Percentiles rank a stretch among this genome's conserved stretches.
phyloP scores from a whole-genome alignment of 2,888 invertebrate species.

The Leptogaster cylindrica region DNA sequence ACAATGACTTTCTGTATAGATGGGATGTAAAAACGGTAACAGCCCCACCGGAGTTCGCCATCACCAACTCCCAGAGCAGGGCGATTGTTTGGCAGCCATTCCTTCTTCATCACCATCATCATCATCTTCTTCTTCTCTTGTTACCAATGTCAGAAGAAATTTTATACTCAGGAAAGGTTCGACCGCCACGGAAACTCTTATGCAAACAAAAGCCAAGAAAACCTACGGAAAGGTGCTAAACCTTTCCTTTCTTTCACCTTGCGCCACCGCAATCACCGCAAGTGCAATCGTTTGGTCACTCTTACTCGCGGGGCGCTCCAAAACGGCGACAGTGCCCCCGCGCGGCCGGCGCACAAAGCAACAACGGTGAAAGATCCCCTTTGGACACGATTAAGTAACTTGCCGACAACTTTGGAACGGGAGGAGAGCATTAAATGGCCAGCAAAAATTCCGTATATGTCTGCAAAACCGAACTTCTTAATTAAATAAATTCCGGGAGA shows the following conservation, averaged over 20 bases:
- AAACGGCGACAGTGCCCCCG: no score
- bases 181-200: conserved; percentile 16
- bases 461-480: no score
- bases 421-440: neutral
- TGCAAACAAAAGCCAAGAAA: conserved; percentile 18
- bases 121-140: no score
- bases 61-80: neutral
- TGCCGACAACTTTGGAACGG: neutral
- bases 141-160: conserved; percentile 32
- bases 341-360: no score
- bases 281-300: conserved; percentile 13
- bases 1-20: conserved; percentile 10
- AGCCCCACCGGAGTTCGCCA: conserved; percentile 12
- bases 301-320: conserved; percentile 12
- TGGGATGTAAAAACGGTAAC: conserved; percentile 1
- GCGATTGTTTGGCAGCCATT: neutral
- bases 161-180: neutral
- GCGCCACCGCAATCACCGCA: neutral
- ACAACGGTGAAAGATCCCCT: conserved; percentile 19
- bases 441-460: no score
- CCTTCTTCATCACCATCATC: no score
- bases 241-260: conserved; percentile 17
- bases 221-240: conserved; percentile 15
- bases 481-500: conserved; percentile 1
- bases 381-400: conserved; percentile 18